These are phyloP conservation scores for Oncorhynchus nerka DNA, from an alignment of 2,113 vertebrate genomes.

Conservation along the genomic window DNA sequence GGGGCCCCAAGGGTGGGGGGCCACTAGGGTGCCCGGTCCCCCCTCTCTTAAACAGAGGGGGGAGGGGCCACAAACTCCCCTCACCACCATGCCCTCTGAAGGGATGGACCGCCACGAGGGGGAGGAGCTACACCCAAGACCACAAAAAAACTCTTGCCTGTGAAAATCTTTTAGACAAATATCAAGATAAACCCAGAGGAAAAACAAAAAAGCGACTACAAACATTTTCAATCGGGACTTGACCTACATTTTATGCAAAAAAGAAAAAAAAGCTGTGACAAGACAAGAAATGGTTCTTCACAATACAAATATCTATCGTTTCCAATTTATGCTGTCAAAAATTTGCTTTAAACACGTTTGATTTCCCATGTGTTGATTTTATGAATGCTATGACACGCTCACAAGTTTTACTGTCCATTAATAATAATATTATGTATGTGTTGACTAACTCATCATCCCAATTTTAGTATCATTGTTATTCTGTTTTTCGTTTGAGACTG, in stretches of 20 bases:
- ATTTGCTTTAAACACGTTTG: constrained; percentile 77
- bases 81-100: constrained; percentile 73
- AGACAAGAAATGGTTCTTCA: constrained; percentile 69
- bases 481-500: constrained; percentile 19
- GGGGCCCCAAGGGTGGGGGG: background rate
- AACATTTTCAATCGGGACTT: constrained; percentile 83
- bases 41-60: constrained; percentile 49
- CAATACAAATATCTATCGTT: constrained; percentile 76
- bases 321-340: constrained; percentile 69
- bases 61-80: constrained; percentile 59
- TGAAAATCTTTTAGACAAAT: constrained; percentile 83
- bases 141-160: constrained; percentile 78
- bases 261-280: constrained; percentile 68
- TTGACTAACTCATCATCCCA: constrained; percentile 25
- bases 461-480: constrained; percentile 23
- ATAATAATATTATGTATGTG: constrained; percentile 34
- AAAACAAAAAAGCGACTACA: constrained; percentile 26
- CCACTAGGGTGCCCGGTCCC: constrained; percentile 11
- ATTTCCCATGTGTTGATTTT: constrained; percentile 47
- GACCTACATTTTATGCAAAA: constrained; percentile 89
- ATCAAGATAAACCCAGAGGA: constrained; percentile 54
- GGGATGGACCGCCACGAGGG: constrained; percentile 40
- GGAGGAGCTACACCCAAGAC: constrained; percentile 66
- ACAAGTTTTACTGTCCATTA: constrained; percentile 45
- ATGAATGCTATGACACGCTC: constrained; percentile 48